These are phyloP conservation scores for Eilema depressum DNA, from an alignment of 2,888 invertebrate genomes.

Conservation along the genomic window DNA sequence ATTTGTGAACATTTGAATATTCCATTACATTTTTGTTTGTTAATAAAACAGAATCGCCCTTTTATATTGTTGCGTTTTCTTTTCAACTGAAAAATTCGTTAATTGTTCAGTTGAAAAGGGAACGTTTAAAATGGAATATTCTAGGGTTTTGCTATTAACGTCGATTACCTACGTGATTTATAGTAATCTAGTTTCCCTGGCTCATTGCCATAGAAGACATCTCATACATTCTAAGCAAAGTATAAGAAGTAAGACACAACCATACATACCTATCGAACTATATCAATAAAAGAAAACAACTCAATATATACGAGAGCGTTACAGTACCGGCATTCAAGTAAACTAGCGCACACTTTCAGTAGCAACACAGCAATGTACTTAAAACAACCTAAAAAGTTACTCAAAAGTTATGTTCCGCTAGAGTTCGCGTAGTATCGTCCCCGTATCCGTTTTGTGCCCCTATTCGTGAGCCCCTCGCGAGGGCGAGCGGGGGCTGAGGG, in stretches of 20 bases:
- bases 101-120: no score
- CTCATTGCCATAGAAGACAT: neutral
- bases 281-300: conserved; percentile 31
- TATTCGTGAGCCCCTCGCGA: conserved; percentile 32
- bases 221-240: conserved; percentile 49
- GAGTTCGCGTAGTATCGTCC: conserved; percentile 58
- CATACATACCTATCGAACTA: conserved; percentile 14
- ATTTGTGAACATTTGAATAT: neutral
- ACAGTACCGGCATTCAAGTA: conserved; percentile 53
- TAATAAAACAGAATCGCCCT: neutral
- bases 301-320: conserved; percentile 41
- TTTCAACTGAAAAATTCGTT: neutral
- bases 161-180: neutral
- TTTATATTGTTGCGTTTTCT: neutral
- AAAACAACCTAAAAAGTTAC: conserved; percentile 70
- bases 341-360: conserved; percentile 54
- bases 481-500: conserved; percentile 32
- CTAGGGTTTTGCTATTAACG: neutral
- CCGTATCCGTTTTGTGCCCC: conserved; percentile 57
- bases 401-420: conserved; percentile 62
- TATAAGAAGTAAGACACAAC: conserved; percentile 36
- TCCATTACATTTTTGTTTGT: neutral
- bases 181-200: neutral
- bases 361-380: conserved; percentile 72
- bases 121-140: neutral